Evolutionary conservation across 2,797 vertebrate species (phyloP), one percentile per base, ranked within the genome.

Genomic region (Sebastes taczanowskii): DNA sequence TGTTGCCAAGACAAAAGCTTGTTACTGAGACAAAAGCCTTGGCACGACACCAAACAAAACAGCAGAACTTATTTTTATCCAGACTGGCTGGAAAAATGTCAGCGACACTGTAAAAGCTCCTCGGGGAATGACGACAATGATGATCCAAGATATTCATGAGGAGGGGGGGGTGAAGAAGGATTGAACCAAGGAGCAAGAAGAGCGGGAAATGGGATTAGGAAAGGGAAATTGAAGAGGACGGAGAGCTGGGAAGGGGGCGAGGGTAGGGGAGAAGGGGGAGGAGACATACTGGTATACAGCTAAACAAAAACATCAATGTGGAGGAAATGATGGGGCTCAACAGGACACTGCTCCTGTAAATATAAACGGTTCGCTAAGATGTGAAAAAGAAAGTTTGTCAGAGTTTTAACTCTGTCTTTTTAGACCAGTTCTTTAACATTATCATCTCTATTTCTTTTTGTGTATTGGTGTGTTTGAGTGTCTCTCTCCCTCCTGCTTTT

Each of bases 211-310:
- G 78, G 88, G 84, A 91, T 93, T 89, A 92, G 86, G 83, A 89
- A 90, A 76, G 79, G 83, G 88, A 86, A 88, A 91, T 68, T 87
- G 77, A 84, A 83, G 81, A 78, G 83, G 81, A 86, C 53, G 71
- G 78, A 81, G 78, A 61, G 66, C 14, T 64, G 27, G 71, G 84
- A 71, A 62, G 73, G 79, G 74, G 67, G 79, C 56, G 49, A 4
- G 74, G 66, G 69, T n/a, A 22, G 61, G 7, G 42, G 71, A 66
- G 73, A 80, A 86, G 71, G 67, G 87, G 91, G 89, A 87, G 91
- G 92, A 93, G 92, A 90, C 91, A 91, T 91, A 92, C 90, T 86
- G 92, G 89, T 92, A 91, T 74, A 89, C 78, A 80, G 83, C 90
- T 86, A 87, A 87, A 92, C 87, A 91, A 89, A 86, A 92, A 87